Evolutionary conservation across 1,140 invertebrate species (phyloP), one percentile per base, ranked within the genome.

Genomic region (Zaprionus tsacasi): DNA sequence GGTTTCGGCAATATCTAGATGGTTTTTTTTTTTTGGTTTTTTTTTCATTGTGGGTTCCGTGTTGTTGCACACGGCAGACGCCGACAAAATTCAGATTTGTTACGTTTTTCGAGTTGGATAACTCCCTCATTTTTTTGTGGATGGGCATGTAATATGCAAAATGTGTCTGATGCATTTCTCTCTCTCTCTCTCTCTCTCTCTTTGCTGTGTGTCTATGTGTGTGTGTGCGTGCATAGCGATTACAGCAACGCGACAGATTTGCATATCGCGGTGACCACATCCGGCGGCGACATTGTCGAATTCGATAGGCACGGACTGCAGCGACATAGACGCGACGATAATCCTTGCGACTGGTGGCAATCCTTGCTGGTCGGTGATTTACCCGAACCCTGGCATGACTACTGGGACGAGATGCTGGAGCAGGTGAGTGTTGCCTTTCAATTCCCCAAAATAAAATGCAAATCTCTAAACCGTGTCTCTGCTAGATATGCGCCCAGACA

Each of bases 231-330:
- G 81, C 75, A 68, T 93, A 96, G 96, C 93, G 95, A 96, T 92
- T 97, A 96, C 92, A 95, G 95, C 87, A 96, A 96, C 93, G 95
- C 95, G 48, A 95, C 95, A 92, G 96, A 97, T 93, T 94, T 97
- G 56, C 96, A 97, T 92, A 97, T 97, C 92, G 96, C 96, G 48
- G 94, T 97, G 64, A 97, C 96, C 52, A 96, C 95, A 81, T 96
- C 96, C 57, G 93, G 93, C 69, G 96, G 96, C 56, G 93, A 93
- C 88, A 95, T 97, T 17, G 94, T 96, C 67, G 96, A 97, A 93
- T 97, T 96, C 93, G 96, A 96, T 94, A 94, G 94, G 78, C 93
- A 95, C 79, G 96, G 96, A 25, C 93, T 97, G 12, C 91, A 67
- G 57, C 88, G 86, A 30, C 91, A 92, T 75, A 87, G 83, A 17